These are phyloP conservation scores for Rotaria socialis DNA, from an alignment of 2,888 invertebrate species.

Conservation along the genomic window DNA sequence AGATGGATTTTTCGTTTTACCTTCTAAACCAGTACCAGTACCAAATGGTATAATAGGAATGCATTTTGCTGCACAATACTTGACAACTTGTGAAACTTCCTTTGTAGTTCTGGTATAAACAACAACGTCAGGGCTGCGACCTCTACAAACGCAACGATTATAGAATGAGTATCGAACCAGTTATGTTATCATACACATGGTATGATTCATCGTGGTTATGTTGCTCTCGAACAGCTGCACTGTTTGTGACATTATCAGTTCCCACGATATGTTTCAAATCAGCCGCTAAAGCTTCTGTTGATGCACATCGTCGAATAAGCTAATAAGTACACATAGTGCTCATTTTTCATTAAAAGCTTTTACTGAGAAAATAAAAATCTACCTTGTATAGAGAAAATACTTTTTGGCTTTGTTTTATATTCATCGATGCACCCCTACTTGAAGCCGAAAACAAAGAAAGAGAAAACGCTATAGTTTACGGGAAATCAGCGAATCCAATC, in stretches of 20 bases:
- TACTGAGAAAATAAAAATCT: background rate
- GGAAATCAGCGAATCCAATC: background rate
- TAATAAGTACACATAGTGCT: too few relatives aligned
- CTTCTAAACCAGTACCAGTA: constrained; percentile 63
- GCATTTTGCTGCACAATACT: constrained; percentile 58
- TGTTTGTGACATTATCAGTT: constrained; percentile 33
- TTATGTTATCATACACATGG: constrained; percentile 52
- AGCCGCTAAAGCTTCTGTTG: background rate
- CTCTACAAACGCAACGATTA: constrained; percentile 54
- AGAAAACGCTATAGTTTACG: background rate
- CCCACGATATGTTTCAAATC: constrained; percentile 38
- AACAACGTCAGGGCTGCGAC: constrained; percentile 60
- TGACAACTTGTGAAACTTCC: constrained; percentile 60
- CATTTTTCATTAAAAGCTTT: too few relatives aligned
- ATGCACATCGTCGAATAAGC: background rate
- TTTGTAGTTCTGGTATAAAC: too few relatives aligned
- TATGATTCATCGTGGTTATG: constrained; percentile 58
- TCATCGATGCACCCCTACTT: background rate
- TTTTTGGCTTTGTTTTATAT: background rate
- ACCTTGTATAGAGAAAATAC: background rate
- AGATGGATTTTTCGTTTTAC: constrained; percentile 58
- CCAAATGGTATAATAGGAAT: constrained; percentile 63
- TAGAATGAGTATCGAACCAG: too few relatives aligned
- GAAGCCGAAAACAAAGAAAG: background rate
- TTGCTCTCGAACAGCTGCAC: constrained; percentile 49